Conservation (phyloP, 2,113 vertebrate species). For the Garra rufa region DNA sequence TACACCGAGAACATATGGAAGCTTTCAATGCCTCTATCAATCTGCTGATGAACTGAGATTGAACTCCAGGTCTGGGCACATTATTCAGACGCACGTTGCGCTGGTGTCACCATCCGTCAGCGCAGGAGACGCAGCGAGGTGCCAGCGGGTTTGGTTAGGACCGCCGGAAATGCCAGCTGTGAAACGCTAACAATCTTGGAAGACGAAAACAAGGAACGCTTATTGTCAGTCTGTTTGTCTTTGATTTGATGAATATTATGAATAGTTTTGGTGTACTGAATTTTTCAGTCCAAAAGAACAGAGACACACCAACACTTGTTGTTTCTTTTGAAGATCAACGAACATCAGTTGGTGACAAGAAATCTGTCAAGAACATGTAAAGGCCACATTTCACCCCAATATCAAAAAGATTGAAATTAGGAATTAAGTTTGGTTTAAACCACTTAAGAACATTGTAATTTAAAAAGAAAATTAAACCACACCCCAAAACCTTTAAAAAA, state of each 20-base stretch:
- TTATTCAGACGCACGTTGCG: constrained; percentile 52
- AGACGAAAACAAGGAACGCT: background rate
- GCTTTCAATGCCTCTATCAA: constrained; percentile 48
- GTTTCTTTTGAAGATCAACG: background rate
- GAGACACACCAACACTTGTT: background rate
- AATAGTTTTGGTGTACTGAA: background rate
- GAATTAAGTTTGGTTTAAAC: too few relatives aligned
- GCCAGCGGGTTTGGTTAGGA: constrained; percentile 40
- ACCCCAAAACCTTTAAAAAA: too few relatives aligned
- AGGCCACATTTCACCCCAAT: background rate
- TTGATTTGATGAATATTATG: background rate
- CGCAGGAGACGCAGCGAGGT: constrained; percentile 1
- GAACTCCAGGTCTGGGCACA: constrained; percentile 54
- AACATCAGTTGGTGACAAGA: background rate
- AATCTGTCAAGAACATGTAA: background rate
- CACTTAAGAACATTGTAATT: background rate
- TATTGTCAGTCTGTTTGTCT: background rate
- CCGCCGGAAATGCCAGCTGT: constrained; percentile 44
- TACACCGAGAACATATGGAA: constrained; percentile 47
- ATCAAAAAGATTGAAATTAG: background rate
- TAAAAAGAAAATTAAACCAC: background rate
- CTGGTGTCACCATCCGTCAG: constrained; percentile 51
- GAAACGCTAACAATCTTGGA: constrained; percentile 51
- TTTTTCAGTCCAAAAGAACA: background rate
- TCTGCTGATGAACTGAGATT: constrained; percentile 56